Evolutionary conservation across 2,888 invertebrate species (phyloP), one percentile per base, ranked within the genome.

Genomic region (Melolontha melolontha): DNA sequence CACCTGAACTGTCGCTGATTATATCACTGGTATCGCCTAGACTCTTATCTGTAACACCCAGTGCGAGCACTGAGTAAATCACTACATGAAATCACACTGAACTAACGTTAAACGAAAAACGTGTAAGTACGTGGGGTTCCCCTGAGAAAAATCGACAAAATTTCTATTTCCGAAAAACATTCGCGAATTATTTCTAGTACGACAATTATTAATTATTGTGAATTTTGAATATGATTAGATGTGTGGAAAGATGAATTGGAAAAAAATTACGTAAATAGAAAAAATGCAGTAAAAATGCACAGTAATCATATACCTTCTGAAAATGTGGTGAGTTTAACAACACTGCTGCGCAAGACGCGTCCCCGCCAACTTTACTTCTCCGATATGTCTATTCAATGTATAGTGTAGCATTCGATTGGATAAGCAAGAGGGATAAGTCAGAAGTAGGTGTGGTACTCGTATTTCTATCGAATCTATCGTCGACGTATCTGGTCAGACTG

Each of bases 1-100:
- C 95, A 69, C 95, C 95, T 74, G 94, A 94, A 79, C 95, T 95
- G 85, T 96, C 95, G 84, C 94, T 95, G 80, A 95, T 93, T 81
- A 94, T 93, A 86, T 95, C 95, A 85, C 94, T 94, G 74, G 93
- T 91, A 83, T 95, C 95, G 72, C 93, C 93, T 79, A 94, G 89
- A 83, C 94, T 94, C 86, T 95, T 95, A 88, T 95, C 95, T 95
- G 89, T 80, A 86, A 87, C 78, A 79, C 79, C 82, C 80, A 83
- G 81, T 78, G 82, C 82, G 71, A 82, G 81, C 80, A 81, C 82
- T 81, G 81, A 80, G 79, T 75, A 75, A 72, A 74, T 75, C 71
- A 76, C 44, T 66, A 40, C 52, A 65, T 69, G 59, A 67, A 68
- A 68, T 68, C 64, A 55, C 64, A 49, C 42, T 62, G 59, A 62